phyloP scores from a whole-genome alignment of 2,888 invertebrate genomes.

The Patella caerulea region DNA sequence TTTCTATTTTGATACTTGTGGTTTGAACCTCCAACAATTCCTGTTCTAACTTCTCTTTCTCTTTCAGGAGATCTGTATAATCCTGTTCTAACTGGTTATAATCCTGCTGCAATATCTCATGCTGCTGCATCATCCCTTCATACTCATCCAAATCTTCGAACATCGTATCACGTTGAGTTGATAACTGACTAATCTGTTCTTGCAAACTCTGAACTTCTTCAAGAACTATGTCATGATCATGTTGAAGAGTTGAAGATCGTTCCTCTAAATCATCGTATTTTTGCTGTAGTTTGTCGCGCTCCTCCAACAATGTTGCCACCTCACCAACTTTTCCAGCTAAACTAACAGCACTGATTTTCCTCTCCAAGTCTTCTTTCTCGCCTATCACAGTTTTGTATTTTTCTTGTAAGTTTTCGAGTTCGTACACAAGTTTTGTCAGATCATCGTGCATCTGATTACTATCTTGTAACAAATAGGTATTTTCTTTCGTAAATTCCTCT shows the following conservation, averaged over 20 bases:
- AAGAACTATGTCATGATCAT: conserved; percentile 59
- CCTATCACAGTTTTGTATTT: conserved; percentile 44
- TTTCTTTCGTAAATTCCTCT: conserved; percentile 56
- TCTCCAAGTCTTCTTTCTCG: conserved; percentile 57
- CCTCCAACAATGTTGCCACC: conserved; percentile 54
- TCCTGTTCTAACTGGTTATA: conserved; percentile 58
- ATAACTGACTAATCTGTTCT: conserved; percentile 36
- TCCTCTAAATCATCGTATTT: conserved; percentile 47
- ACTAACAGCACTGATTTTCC: conserved; percentile 45
- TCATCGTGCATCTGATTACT: conserved; percentile 62
- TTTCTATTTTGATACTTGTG: conserved; percentile 38
- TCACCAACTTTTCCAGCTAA: conserved; percentile 59
- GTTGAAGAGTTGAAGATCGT: conserved; percentile 43
- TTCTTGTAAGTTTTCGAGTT: conserved; percentile 61
- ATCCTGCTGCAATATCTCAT: conserved; percentile 58
- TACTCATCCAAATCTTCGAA: conserved; percentile 55
- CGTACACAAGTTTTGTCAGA: conserved; percentile 59
- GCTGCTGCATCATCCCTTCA: conserved; percentile 51
- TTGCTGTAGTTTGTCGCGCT: conserved; percentile 50
- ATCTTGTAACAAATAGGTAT: conserved; percentile 58
- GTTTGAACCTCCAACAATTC: conserved; percentile 45
- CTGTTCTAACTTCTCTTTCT: conserved; percentile 60
- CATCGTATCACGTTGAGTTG: conserved; percentile 37
- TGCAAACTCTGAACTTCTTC: conserved; percentile 62
- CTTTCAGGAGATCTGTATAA: conserved; percentile 56